Conservation (phyloP, 1,140 invertebrate species). For the Diabrotica undecimpunctata region DNA sequence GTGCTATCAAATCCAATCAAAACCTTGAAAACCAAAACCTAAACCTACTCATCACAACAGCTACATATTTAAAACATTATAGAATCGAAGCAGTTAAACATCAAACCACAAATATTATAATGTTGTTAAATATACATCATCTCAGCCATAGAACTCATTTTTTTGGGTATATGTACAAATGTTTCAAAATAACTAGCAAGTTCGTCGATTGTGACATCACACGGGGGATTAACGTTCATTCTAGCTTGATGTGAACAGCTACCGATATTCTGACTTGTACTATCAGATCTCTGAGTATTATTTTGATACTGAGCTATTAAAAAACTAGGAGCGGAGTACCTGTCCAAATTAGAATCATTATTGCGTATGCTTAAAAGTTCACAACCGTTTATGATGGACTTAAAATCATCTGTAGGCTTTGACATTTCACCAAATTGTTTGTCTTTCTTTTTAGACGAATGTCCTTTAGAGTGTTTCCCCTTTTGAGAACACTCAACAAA, state of each 20-base stretch:
- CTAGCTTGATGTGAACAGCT: conserved; percentile 62
- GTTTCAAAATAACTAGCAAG: conserved; percentile 90
- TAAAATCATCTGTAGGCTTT: conserved; percentile 39
- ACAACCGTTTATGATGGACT: conserved; percentile 42
- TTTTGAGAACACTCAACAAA: conserved; percentile 35
- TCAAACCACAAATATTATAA: too few relatives aligned
- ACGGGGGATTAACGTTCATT: conserved; percentile 56
- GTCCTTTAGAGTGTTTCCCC: neutral
- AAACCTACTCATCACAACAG: too few relatives aligned
- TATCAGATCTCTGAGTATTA: conserved; percentile 7
- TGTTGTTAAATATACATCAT: conserved; percentile 86
- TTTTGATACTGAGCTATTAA: conserved; percentile 22
- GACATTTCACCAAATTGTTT: conserved; percentile 38
- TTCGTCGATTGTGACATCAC: conserved; percentile 84
- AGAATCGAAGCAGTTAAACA: too few relatives aligned
- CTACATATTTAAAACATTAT: too few relatives aligned
- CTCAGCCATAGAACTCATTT: conserved; percentile 94
- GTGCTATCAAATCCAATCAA: too few relatives aligned
- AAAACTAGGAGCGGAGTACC: conserved; percentile 39
- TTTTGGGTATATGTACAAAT: conserved; percentile 90
- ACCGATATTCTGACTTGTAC: conserved; percentile 26
- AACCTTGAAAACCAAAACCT: too few relatives aligned
- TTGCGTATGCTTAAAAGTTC: conserved; percentile 41
- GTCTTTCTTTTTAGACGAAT: conserved; percentile 24
- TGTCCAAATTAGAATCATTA: conserved; percentile 27